These are phyloP conservation scores for Tenebrosternarchus preto DNA, from an alignment of 2,113 vertebrate species.

Conservation along the genomic window DNA sequence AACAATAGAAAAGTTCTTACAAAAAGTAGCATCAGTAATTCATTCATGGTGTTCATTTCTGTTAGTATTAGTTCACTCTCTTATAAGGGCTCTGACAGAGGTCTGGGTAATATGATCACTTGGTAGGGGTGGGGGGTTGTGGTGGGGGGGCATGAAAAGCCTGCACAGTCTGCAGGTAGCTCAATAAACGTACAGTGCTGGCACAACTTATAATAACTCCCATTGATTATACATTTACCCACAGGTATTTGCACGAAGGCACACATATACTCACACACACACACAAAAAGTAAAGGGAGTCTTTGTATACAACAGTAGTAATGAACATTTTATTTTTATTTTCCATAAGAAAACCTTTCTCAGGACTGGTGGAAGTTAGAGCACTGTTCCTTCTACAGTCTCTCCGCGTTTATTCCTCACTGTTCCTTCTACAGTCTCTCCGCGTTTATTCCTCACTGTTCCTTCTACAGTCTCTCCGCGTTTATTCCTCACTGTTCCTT, in stretches of 20 bases:
- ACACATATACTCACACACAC: slow-evolving; percentile 4
- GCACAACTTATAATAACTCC: slow-evolving; percentile 48
- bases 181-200: slow-evolving; percentile 48
- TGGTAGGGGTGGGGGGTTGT: not conserved
- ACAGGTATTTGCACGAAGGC: slow-evolving; percentile 32
- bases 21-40: not conserved
- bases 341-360: not conserved
- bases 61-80: not conserved
- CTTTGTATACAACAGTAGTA: slow-evolving; percentile 46
- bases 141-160: too few species aligned
- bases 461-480: not conserved
- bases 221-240: slow-evolving; percentile 53
- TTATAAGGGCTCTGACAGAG: not conserved
- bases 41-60: not conserved
- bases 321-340: slow-evolving; percentile 5
- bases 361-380: not conserved
- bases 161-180: slow-evolving; percentile 15
- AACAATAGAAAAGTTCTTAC: slow-evolving; percentile 11
- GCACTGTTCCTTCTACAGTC: too few species aligned
- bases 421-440: not conserved
- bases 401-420: too few species aligned
- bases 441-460: too few species aligned
- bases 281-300: slow-evolving; percentile 1
- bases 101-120: not conserved
- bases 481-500: too few species aligned